phyloP scores from a whole-genome alignment of 2,888 invertebrate genomes.

The Dryadula phaetusa region DNA sequence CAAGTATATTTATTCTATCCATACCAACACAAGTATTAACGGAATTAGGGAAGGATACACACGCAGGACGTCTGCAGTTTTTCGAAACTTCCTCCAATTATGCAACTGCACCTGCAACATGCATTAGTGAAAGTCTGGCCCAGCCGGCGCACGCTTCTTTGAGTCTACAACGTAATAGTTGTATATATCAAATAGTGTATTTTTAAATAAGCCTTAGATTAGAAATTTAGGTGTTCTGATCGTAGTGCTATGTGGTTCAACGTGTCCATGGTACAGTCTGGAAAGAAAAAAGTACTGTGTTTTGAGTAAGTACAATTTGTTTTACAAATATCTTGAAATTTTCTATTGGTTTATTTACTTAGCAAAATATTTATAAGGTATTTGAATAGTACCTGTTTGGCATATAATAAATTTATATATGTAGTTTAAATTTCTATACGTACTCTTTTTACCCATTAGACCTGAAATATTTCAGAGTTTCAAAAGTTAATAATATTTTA shows the following conservation, averaged over 20 bases:
- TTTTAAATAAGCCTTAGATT: constrained; percentile 36
- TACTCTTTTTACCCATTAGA: too few relatives aligned
- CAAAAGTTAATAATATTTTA: too few relatives aligned
- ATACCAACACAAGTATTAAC: constrained; percentile 24
- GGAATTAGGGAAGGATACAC: constrained; percentile 56
- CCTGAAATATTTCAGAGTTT: too few relatives aligned
- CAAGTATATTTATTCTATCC: background rate
- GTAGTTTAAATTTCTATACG: too few relatives aligned
- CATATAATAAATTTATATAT: too few relatives aligned
- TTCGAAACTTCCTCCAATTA: constrained; percentile 72
- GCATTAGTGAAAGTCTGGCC: constrained; percentile 63
- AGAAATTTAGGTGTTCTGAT: constrained; percentile 16
- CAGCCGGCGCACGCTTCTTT: constrained; percentile 45
- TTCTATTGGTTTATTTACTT: too few relatives aligned
- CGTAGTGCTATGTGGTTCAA: constrained; percentile 62
- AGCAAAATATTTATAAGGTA: too few relatives aligned
- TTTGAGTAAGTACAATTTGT: constrained; percentile 65
- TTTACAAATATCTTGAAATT: too few relatives aligned
- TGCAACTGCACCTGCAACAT: constrained; percentile 51
- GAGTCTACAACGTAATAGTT: constrained; percentile 41
- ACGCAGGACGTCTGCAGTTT: constrained; percentile 61
- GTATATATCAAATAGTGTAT: constrained; percentile 46
- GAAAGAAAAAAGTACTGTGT: constrained; percentile 62
- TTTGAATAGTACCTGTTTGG: too few relatives aligned
- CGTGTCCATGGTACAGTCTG: constrained; percentile 63